Evolutionary conservation across 2,113 vertebrate genomes (phyloP), one percentile per base, ranked within the genome.

Genomic region (Galbula dea): DNA sequence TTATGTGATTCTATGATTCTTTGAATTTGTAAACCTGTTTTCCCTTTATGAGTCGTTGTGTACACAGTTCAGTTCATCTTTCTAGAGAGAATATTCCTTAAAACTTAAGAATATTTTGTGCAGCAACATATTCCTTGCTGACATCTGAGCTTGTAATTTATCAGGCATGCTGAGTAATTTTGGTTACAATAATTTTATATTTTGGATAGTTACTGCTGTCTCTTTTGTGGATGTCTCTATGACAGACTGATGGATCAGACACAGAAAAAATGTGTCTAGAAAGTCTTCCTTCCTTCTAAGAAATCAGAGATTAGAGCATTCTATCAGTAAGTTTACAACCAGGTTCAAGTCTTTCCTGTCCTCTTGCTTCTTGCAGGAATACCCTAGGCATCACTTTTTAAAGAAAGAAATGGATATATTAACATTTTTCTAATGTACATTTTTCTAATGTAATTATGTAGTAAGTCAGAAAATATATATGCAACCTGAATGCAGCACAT

Each of bases 241-340:
- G 30, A 59, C 2, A 22, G 5, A 9, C 4, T 74, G 18, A 46
- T 12, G 19, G 14, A 82, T 10, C 16, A 67, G 3, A 2, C 1
- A 3, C 12, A 45, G n/a, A 34, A 0, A 68, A 68, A 62, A 36
- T 43, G 0, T 1, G 20, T 20, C 30, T 41, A 21, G 21, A 72
- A 81, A 30, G 4, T 4, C 4, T 23, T 34, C 14, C 22, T 66
- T 65, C 15, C 32, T 83, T 73, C 15, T 19, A 49, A 15, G 10
- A 29, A 3, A 41, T 8, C 24, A 65, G 16, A 65, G 2, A 67
- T 18, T 10, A 36, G 5, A 80, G 0, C 9, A 29, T 49, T 66
- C 9, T 30, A 57, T 1, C 7, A 65, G 10, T 11, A 65, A 66
- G 12, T 18, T 49, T 13, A 37, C 46, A 65, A 49, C 2, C 4